Percentiles rank a stretch among this genome's conserved stretches.
phyloP scores from a whole-genome alignment of 2,888 invertebrate genomes.

The Brassicogethes aeneus region DNA sequence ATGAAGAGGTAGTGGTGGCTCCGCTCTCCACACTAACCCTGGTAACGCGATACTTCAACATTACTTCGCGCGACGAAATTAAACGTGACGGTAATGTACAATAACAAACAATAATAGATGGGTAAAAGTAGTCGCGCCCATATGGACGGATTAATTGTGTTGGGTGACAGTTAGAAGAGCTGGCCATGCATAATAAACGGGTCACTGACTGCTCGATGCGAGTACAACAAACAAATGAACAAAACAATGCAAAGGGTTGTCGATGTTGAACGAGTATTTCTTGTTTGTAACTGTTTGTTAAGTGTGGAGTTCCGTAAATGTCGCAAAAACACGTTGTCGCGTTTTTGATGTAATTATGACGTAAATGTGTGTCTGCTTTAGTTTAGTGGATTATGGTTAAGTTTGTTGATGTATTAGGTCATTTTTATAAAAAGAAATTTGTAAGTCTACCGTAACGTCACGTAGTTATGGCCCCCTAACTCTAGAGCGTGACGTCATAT shows the following conservation, averaged over 20 bases:
- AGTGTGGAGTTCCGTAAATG: no score
- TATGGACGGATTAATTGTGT: conserved; percentile 1
- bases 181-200: conserved; percentile 20
- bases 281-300: conserved; percentile 5
- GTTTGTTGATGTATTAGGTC: no score
- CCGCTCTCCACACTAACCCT: conserved; percentile 16
- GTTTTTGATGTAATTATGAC: no score
- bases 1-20: conserved; percentile 6
- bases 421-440: no score
- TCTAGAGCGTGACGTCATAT: no score
- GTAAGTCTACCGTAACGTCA: no score
- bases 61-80: conserved; percentile 15
- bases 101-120: no score
- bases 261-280: conserved; percentile 1
- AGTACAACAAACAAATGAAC: conserved; percentile 2
- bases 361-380: no score
- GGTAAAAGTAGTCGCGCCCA: neutral
- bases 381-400: no score
- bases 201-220: conserved; percentile 17
- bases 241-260: conserved; percentile 10
- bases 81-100: neutral
- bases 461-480: no score
- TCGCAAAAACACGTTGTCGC: no score
- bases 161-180: conserved; percentile 11
- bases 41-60: conserved; percentile 36